phyloP scores from a whole-genome alignment of 53 echinoderm and acorn worm genomes.

The Holothuria leucospilota region DNA sequence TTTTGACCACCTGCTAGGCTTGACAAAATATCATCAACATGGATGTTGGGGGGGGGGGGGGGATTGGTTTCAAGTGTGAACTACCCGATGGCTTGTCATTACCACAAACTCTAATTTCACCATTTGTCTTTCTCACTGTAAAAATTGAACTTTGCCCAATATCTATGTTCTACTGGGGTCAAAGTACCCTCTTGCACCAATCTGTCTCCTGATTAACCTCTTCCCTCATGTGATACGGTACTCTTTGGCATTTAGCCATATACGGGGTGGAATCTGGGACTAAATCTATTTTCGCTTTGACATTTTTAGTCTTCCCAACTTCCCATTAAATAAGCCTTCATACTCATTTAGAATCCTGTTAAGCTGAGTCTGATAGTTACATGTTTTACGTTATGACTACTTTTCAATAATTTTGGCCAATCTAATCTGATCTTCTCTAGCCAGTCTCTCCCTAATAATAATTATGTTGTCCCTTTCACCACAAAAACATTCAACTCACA shows the following conservation, averaged over 20 bases:
- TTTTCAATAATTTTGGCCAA: slow-evolving; percentile 47
- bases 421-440: slow-evolving; percentile 34
- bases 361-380: slow-evolving; percentile 21
- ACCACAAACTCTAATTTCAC: background rate
- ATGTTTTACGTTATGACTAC: slow-evolving; percentile 30
- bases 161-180: too few relatives aligned
- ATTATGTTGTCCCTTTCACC: slow-evolving; percentile 43
- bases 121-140: too few relatives aligned
- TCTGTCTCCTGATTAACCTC: background rate
- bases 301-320: slow-evolving; percentile 40
- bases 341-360: slow-evolving; percentile 43
- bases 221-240: slow-evolving; percentile 24
- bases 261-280: slow-evolving; percentile 7
- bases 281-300: slow-evolving; percentile 34
- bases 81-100: background rate
- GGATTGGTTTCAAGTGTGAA: slow-evolving; percentile 43
- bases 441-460: slow-evolving; percentile 48
- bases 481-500: slow-evolving; percentile 31
- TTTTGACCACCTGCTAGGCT: slow-evolving; percentile 51
- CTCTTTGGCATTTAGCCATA: too few relatives aligned
- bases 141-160: too few relatives aligned
- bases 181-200: too few relatives aligned
- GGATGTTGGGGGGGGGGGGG: slow-evolving; percentile 61
- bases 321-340: slow-evolving; percentile 23
- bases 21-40: slow-evolving; percentile 73